Evolutionary conservation across 2,797 vertebrate species (phyloP).

Genomic region (Leucoraja ocellata): DNA sequence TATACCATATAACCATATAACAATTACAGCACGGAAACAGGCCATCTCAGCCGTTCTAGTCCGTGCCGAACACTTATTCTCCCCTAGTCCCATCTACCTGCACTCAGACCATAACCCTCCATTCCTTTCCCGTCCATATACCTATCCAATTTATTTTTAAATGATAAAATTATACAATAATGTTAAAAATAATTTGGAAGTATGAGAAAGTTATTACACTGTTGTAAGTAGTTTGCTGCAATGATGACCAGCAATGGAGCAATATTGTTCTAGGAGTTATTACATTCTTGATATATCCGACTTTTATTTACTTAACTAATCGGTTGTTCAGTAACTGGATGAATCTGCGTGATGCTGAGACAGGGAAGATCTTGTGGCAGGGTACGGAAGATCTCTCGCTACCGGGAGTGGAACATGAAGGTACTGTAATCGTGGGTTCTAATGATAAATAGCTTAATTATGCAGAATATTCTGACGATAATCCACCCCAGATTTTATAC

Average conservation of each 20-base stretch:
- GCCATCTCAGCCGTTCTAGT: too few species aligned
- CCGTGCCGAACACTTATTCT: too few species aligned
- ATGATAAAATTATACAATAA: too few species aligned
- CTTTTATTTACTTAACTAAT: constrained; percentile 54
- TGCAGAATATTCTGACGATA: not conserved
- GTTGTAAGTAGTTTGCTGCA: constrained; percentile 47
- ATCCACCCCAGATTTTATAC: too few species aligned
- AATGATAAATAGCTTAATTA: too few species aligned
- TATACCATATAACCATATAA: not conserved
- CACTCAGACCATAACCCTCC: too few species aligned
- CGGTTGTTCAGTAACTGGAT: constrained; percentile 84
- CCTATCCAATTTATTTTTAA: too few species aligned
- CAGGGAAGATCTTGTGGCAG: constrained; percentile 96
- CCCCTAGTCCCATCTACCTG: too few species aligned
- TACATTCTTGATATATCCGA: not conserved
- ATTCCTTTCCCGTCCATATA: too few species aligned
- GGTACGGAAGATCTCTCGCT: constrained; percentile 94
- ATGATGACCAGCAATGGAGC: constrained; percentile 42
- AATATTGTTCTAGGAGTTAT: constrained; percentile 41
- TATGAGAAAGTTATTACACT: constrained; percentile 46
- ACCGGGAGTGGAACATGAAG: constrained; percentile 96
- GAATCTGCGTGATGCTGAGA: constrained; percentile 96
- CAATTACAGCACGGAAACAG: too few species aligned
- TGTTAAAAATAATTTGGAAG: constrained; percentile 34
- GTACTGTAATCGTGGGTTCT: constrained; percentile 53